Base-by-base conservation (phyloP, 2,113 vertebrate genomes). In the Castor canadensis region DNA sequence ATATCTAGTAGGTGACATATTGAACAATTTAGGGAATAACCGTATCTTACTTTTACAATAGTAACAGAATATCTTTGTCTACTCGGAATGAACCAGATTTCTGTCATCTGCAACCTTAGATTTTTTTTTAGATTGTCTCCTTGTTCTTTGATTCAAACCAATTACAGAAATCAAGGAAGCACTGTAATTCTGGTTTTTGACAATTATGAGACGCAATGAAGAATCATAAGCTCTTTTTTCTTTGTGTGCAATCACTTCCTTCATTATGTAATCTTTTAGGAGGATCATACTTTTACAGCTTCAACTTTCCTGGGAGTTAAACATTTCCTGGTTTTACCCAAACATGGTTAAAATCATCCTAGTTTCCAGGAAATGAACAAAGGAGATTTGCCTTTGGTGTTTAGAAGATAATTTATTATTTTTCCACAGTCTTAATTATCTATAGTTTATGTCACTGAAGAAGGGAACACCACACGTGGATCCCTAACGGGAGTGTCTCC, bases 21-120 rank as follows among this genome's bases (percentile, higher is more conserved):
- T 26, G 38, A 96, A 91, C 5, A 32, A 91, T 76, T 58, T 40
- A 93, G 84, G 52, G 62, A 93, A 64, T 77, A 77, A 81, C 69
- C 83, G 93, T 49, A 75, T 69, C 52, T 88, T 52, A 72, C 19
- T 84, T 93, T 52, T 75, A 35, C 28, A 84, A 96, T 2, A 66
- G 26, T 43, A 90, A 92, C 49, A 94, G 79, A 58, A 84, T 94
- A 96, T 93, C 60, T 80, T 94, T 93, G 87, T 20, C 67, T 17
- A 94, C 62, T 95, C 40, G 56, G 30, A 95, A 72, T 76, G 30
- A 73, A 60, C 77, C 80, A 30, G 45, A 56, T 64, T 91, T 80
- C 89, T 75, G 38, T 67, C 71, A 79, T 75, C 45, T 86, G 40
- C 47, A 90, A 77, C 5, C 13, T 79, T 38, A 84, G 45, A 24